Conservation (phyloP, 2,113 vertebrate genomes). For the Tupaia chinensis region DNA sequence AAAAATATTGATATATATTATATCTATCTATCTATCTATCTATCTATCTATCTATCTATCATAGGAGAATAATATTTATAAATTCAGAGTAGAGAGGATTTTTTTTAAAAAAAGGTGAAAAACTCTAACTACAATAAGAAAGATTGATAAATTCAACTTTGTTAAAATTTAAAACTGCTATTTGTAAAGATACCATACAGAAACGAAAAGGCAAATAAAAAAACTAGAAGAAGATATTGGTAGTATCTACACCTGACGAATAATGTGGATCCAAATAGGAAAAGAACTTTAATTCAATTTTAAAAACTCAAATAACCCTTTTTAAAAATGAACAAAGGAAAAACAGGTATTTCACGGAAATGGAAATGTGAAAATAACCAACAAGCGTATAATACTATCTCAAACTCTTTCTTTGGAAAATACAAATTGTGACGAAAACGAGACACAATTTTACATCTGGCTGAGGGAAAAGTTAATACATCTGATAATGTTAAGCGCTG, state of each 20-base stretch:
- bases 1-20: too few species aligned
- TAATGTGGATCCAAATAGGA: neutral
- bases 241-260: neutral
- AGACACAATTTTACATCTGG: neutral
- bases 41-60: too few species aligned
- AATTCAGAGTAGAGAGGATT: neutral
- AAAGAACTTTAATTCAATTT: neutral
- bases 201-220: neutral
- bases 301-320: neutral
- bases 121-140: slow-evolving; percentile 19
- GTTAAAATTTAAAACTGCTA: neutral
- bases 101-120: slow-evolving; percentile 28
- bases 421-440: neutral
- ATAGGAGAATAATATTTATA: neutral
- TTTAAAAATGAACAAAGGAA: slow-evolving; percentile 13
- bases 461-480: neutral
- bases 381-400: neutral
- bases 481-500: neutral
- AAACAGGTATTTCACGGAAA: slow-evolving; percentile 23
- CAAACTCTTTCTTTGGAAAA: neutral
- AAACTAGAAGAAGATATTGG: neutral
- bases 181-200: neutral
- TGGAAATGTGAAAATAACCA: neutral
- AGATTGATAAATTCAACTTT: neutral
- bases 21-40: too few species aligned